Evolutionary conservation across 1,140 invertebrate genomes (phyloP), one percentile per base, ranked within the genome.

Genomic region (Lordiphosa clarofinis): DNA sequence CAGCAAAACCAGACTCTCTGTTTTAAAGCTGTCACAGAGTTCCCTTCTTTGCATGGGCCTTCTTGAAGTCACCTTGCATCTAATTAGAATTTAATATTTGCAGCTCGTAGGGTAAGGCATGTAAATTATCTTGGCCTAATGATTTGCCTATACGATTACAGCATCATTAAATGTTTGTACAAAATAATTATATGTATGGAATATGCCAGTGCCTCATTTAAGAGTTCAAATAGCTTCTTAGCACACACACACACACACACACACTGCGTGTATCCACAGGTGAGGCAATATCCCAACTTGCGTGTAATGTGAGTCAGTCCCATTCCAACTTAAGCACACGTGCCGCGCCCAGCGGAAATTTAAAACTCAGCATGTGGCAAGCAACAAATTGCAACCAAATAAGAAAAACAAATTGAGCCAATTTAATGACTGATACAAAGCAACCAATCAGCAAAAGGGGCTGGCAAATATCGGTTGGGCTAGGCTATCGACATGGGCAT

Each of bases 31-130:
- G 58, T 42, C 58, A 43, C 49, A 46, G 46, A 36, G 55, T 46
- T 46, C 33, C 28, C 24, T 40, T 21, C 39, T 56, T 55, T 46
- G 49, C 28, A 12, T 31, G 15, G 43, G 58, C 54, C 39, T 36
- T 2, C 61, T 48, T 62, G 56, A 56, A 71, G 47, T 57, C 48
- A 19, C 35, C 46, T 59, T 71, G 54, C 40, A 11, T 71, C 56
- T 82, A 82, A 81, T 81, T 81, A 52, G 72, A 81, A 69, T 84
- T 84, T 84, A 81, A 81, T 81, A 70, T 59, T 36, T 56, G 38
- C 72, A 74, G 60, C 64, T 74, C 46, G 10, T 42, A 21, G 38
- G 46, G 55, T 5, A 28, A 44, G 33, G 35, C 50, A 39, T 40
- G 49, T 55, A 69, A 76, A 68, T 63, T 62, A 64, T 76, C 50